Evolutionary conservation across 2,113 vertebrate genomes (phyloP).

Genomic region (Cervus canadensis): DNA sequence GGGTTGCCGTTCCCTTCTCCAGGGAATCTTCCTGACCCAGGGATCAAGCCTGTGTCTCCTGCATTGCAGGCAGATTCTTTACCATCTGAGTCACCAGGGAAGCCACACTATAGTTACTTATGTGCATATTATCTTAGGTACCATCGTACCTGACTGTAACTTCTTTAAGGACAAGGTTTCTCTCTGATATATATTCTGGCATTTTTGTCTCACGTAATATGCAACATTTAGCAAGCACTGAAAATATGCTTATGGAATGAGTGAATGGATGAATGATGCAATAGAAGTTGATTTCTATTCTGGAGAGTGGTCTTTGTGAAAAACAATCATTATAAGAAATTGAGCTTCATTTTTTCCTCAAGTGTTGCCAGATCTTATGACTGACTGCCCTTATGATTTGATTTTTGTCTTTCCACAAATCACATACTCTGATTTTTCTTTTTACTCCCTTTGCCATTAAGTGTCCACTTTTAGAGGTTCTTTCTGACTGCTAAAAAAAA

Average conservation of each 20-base stretch:
- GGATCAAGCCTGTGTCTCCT: neutral
- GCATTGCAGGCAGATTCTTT: neutral
- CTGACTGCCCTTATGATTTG: neutral
- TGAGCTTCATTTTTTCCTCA: neutral
- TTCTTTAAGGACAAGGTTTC: neutral
- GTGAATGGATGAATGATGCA: neutral
- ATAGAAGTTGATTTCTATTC: neutral
- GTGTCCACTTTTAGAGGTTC: neutral
- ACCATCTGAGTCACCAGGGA: neutral
- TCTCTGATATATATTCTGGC: neutral
- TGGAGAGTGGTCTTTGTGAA: neutral
- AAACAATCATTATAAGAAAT: neutral
- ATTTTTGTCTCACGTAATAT: neutral
- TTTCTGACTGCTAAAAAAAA: conserved; percentile 17
- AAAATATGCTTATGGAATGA: neutral
- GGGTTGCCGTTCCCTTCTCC: neutral
- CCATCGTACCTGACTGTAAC: fast-evolving
- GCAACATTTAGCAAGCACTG: neutral
- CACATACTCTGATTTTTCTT: neutral
- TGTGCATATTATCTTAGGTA: neutral
- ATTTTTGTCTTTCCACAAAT: neutral
- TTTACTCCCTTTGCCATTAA: neutral
- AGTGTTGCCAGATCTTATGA: neutral
- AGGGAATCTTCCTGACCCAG: neutral
- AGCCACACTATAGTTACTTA: neutral